Evolutionary conservation across 2,113 vertebrate genomes (phyloP), one percentile per base, ranked within the genome.

Genomic region (Festucalex cinctus): DNA sequence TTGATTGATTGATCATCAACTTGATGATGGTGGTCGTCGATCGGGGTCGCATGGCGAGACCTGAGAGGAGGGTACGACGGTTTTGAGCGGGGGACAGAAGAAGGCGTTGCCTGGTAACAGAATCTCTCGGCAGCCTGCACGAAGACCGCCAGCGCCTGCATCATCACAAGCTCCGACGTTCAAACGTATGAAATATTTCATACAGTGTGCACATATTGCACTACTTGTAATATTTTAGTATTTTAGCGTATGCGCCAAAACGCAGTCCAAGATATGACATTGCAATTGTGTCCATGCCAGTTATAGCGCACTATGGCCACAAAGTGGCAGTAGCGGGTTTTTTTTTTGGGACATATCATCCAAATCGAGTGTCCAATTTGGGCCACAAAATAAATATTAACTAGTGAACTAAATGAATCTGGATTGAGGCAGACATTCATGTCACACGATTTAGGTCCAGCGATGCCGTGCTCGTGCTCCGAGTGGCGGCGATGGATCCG

Each of bases 401-500:
- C 17, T 17, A 19, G 43, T 44, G 43, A 19, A 19, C 43, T 0
- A 44, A 44, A 17, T 44, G 43, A 53, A 37, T 39, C 19, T 51
- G 28, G 28, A 32, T 32, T 32, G 28, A 32, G 28, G 28, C 28
- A 2, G 28, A 22, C 20, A 13, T 6, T 1, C 48, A 26, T 1
- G 44, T 70, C 63, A 39, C 74, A 75, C 60, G 69, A 63, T 49
- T 16, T 68, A 77, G 56, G 65, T 2, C 71, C 24, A 70, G 13
- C 63, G 10, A 88, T 88, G 86, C 86, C 86, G 9, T 86, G 78
- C 32, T 77, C 86, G 0, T 86, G 76, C 32, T 61, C 80, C 14
- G 75, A 86, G 73, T 88, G 86, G 86, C 63, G 86, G 75, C 51
- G 84, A 63, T 88, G 86, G 86, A 88, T 88, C 73, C 86, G 86